Percentiles rank a stretch among this genome's conserved stretches.
These are phyloP conservation scores for Strix occidentalis DNA, from an alignment of 2,797 vertebrate genomes.

Conservation along the genomic window DNA sequence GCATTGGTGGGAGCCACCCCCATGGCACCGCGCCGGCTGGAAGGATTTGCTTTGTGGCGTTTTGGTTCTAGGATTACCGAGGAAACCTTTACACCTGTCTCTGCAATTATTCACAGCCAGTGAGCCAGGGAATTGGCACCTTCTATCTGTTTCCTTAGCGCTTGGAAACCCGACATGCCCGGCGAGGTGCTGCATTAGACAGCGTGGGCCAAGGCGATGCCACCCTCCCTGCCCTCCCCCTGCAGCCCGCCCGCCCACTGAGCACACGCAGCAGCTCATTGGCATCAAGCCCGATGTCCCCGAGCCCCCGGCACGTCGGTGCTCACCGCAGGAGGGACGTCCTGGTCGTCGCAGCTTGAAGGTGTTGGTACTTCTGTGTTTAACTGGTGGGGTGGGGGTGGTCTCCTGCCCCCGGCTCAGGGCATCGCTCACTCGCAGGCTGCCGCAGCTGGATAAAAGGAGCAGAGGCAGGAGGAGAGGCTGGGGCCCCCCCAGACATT, in stretches of 20 bases:
- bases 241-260: not conserved
- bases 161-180: not conserved
- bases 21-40: fast-evolving
- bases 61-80: not conserved
- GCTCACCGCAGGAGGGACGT: not conserved
- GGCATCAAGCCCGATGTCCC: not conserved
- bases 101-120: not conserved
- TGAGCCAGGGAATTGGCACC: not conserved
- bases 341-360: not conserved
- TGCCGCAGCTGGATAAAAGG: fast-evolving
- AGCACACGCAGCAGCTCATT: fast-evolving
- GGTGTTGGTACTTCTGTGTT: fast-evolving
- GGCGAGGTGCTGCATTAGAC: fast-evolving
- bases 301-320: fast-evolving
- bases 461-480: not conserved
- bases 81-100: not conserved
- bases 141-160: not conserved
- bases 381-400: not conserved
- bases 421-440: fast-evolving
- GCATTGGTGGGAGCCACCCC: not conserved
- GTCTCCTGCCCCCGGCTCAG: fast-evolving
- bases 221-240: not conserved
- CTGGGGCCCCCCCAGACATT: not conserved
- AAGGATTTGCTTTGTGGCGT: not conserved
- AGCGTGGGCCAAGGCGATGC: not conserved